Evolutionary conservation across 2,797 vertebrate species (phyloP), one percentile per base, ranked within the genome.

Genomic region (Muscicapa striata): DNA sequence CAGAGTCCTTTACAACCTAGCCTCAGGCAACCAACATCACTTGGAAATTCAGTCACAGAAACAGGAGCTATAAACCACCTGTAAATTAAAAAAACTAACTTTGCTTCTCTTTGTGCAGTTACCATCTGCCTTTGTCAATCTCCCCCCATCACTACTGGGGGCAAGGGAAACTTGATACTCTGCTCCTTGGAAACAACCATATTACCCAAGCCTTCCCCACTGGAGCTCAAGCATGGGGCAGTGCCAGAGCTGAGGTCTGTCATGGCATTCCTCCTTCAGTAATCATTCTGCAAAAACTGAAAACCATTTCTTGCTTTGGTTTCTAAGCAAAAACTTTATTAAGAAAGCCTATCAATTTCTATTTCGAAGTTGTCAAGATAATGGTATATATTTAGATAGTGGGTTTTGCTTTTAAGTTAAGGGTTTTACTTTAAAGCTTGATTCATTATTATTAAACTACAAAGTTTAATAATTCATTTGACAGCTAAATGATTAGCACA

Each of bases 61-160:
- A 64, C 4, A 46, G 23, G 15, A 87, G 38, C 36, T 80, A 63
- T 8, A 85, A 93, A 67, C 9, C 29, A 70, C 12, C 5, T 21
- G 23, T 23, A 63, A 24, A 63, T 67, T 70, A 18, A 12, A 52
- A 73, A 84, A 48, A 9, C 5, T 5, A 63, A 16, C 61, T 88
- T 73, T 79, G 36, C n/a, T 92, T 87, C 27, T 73, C 41, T 52
- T 72, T 67, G 41, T 67, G 41, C 26, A 63, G 32, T 80, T 83
- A 74, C 14, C 41, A 54, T 9, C 38, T 80, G 52, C 21, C 57
- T 91, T 52, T 43, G 32, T n/a, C 45, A 89, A 61, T 18, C n/a
- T 13, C 16, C 5, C n/a, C 30, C 34, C 29, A 64, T 5, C 36
- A 26, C 11, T 7, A 2, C 0, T 8, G 45, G 24, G 45, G 24